Base-by-base conservation (phyloP, 2,888 invertebrate species). In the Erebia ligea region DNA sequence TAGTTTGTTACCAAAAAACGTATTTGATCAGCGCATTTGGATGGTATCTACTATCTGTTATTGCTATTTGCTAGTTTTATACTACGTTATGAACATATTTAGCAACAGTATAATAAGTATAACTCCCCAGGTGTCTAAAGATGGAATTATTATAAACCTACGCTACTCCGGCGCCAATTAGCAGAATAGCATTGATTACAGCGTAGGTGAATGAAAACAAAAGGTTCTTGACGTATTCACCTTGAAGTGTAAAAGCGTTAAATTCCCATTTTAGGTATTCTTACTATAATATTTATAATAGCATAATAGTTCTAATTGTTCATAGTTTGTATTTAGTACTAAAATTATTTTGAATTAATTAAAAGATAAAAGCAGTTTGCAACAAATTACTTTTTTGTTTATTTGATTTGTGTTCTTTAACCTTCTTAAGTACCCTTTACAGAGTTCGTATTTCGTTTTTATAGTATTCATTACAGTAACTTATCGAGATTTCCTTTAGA, bases 171-270 rank as follows among this genome's bases (percentile, higher is more conserved):
- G 19, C 19, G 11, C 56, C 2, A 56, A 56, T 21, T 21, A 56
- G 13, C 56, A 56, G 21, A 56, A 56, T 56, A 17, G 21, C 1
- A 56, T 56, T 56, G 21, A 56, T 56, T 56, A 13, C 21, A 56
- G 56, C 56, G 19, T 21, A 56, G 56, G 56, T 56, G 21, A 56
- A 21, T 56, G 21, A 56, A 56, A 56, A 56, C 56, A 56, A 52
- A 52, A 52, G 17, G 17, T 52, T 52, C n/a, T 52, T 52, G 17
- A 17, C 52, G 52, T 52, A 52, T 52, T 52, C 17, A 52, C 52
- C 52, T 52, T 52, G 52, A 52, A n/a, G n/a, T 6, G 52, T 17
- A 52, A 17, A n/a, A n/a, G 52, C 52, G 52, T 17, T 50, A 50
- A n/a, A 15, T 50, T 52, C 52, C 9, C n/a, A 17, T 52, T n/a